Evolutionary conservation across 2,797 vertebrate genomes (phyloP), one percentile per base, ranked within the genome.

Genomic region (Fistularia commersonii): DNA sequence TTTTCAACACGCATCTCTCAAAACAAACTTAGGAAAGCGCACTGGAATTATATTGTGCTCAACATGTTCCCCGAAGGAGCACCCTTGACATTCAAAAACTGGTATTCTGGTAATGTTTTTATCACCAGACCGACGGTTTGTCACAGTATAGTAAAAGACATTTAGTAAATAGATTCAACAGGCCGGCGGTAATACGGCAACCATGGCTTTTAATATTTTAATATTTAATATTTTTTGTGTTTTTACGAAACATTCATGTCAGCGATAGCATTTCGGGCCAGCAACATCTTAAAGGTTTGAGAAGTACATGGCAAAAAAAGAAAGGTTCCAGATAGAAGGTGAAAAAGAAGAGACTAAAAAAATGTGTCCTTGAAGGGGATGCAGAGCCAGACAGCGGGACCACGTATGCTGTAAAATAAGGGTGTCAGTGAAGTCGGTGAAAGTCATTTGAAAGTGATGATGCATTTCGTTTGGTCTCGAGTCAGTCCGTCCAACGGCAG

Each of bases 401-500:
- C 13, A 6, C 12, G 61, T 48, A 40, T 12, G 41, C 41, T n/a
- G 10, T 45, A 9, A 50, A 47, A 51, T 13, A 38, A 68, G 15
- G 69, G 61, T 60, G 66, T 64, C 51, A 23, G 69, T 64, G 6
- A 81, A 77, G 82, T 84, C 9, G 47, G 1, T 33, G 66, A 68
- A 46, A 55, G 74, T 51, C 48, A 49, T 65, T 36, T 12, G 66
- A 77, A 74, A 43, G 65, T 74, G 56, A 69, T 31, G 14, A 49
- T 23, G 23, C 23, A 23, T 53, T 66, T 55, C 40, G 32, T 58
- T 54, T 35, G 8, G 46, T 57, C 49, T 64, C 51, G 12, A 73
- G 79, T 87, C 84, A 76, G 66, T 81, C 71, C 66, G 51, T 72
- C 51, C 11, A 48, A 45, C 14, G 7, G 57, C 58, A 64, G 69